A percentile compares a stretch with the other conserved stretches of the same genome.
phyloP scores from a whole-genome alignment of 2,113 vertebrate genomes.

The Carettochelys insculpta region DNA sequence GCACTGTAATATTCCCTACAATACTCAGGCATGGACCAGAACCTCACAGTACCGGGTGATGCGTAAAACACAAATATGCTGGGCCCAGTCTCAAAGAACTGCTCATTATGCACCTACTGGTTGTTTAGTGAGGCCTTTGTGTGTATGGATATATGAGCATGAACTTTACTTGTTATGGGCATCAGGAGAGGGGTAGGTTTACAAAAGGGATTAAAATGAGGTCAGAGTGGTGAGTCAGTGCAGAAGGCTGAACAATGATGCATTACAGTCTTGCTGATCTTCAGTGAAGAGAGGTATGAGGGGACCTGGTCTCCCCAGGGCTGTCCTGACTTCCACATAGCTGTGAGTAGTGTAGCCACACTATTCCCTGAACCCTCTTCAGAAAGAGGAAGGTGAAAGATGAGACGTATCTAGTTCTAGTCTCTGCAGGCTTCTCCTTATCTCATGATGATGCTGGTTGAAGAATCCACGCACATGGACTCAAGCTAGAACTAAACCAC shows the following conservation, averaged over 20 bases:
- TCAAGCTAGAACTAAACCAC: not conserved
- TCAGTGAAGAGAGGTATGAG: not conserved
- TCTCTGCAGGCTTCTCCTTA: not conserved
- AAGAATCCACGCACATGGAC: not conserved
- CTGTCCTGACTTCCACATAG: not conserved
- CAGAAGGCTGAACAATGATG: not conserved
- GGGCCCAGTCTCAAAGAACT: not conserved
- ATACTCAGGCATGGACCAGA: not conserved
- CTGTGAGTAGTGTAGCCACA: accelerated
- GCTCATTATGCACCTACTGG: not conserved
- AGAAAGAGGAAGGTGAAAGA: not conserved
- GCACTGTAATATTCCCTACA: not conserved
- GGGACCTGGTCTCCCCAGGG: not conserved
- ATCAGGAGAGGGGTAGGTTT: not conserved
- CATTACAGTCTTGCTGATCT: not conserved
- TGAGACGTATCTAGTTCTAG: not conserved
- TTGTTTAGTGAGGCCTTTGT: not conserved
- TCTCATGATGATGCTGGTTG: not conserved
- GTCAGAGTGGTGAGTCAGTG: not conserved
- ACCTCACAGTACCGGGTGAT: not conserved
- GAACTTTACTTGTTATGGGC: not conserved
- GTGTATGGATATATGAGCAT: not conserved
- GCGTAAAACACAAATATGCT: not conserved
- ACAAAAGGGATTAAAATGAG: not conserved
- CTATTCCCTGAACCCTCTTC: conserved; percentile 23